Conservation (phyloP, 2,888 invertebrate species). For the Lithophane ornitopus region DNA sequence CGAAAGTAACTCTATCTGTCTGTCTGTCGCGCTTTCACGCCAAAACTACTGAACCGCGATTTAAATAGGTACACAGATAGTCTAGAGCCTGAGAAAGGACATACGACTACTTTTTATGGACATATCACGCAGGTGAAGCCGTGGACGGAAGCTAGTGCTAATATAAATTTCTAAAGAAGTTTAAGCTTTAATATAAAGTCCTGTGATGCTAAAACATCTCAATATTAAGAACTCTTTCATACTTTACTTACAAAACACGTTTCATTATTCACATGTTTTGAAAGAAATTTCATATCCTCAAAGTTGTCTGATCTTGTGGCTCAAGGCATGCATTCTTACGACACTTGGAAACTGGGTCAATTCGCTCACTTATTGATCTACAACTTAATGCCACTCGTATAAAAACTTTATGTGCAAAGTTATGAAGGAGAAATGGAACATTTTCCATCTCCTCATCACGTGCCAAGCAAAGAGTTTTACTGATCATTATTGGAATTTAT, state of each 20-base stretch:
- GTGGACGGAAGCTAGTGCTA: too few species aligned
- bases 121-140: too few species aligned
- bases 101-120: too few species aligned
- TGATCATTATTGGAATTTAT: slow-evolving; percentile 50
- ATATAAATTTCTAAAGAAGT: slow-evolving; percentile 5
- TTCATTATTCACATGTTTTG: slow-evolving; percentile 47
- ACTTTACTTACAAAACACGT: slow-evolving; percentile 25
- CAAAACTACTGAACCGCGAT: too few species aligned
- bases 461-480: slow-evolving; percentile 42
- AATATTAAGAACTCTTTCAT: slow-evolving; percentile 17
- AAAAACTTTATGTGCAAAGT: slow-evolving; percentile 66
- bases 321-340: slow-evolving; percentile 73
- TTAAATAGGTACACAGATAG: too few species aligned
- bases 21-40: too few species aligned
- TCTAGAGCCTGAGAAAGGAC: too few species aligned
- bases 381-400: slow-evolving; percentile 61
- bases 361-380: slow-evolving; percentile 74
- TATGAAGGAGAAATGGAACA: slow-evolving; percentile 49
- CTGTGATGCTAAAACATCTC: background rate
- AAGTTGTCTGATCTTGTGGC: slow-evolving; percentile 53
- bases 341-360: slow-evolving; percentile 76
- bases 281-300: slow-evolving; percentile 56
- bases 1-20: too few species aligned
- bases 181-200: slow-evolving; percentile 24
- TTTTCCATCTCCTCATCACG: slow-evolving; percentile 55